Evolutionary conservation across 2,113 vertebrate species (phyloP).

Genomic region (Oryzias woworae): DNA sequence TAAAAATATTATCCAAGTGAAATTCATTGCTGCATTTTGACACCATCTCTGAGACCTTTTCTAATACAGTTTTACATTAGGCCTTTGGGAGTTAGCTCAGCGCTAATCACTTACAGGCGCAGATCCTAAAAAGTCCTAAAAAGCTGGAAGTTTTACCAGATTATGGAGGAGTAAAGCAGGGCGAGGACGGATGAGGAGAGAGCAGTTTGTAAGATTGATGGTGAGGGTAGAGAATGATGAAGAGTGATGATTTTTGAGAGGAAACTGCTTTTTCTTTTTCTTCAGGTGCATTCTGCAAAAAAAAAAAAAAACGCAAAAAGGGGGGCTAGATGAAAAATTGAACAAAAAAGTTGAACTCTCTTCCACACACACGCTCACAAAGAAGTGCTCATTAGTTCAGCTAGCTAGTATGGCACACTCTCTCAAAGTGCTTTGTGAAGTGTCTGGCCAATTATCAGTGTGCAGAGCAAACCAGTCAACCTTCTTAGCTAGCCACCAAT

Average conservation of each 20-base stretch:
- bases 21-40: not conserved
- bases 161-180: constrained; percentile 48
- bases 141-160: constrained; percentile 43
- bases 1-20: no score
- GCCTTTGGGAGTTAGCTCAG: constrained; percentile 22
- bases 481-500: constrained; percentile 73
- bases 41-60: constrained; percentile 24
- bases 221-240: constrained; percentile 41
- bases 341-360: constrained; percentile 33
- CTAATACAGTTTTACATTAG: constrained; percentile 35
- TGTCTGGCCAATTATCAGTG: constrained; percentile 70
- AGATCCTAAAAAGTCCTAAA: constrained; percentile 38
- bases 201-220: constrained; percentile 63
- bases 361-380: constrained; percentile 17
- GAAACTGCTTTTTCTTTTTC: constrained; percentile 15
- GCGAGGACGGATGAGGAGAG: constrained; percentile 54
- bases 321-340: constrained; percentile 31
- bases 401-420: constrained; percentile 62
- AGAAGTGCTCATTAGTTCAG: constrained; percentile 71
- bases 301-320: constrained; percentile 19
- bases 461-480: constrained; percentile 72
- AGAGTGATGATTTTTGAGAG: constrained; percentile 51
- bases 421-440: constrained; percentile 66
- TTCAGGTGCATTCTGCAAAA: constrained; percentile 16
- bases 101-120: constrained; percentile 41